A percentile compares a stretch with the other conserved stretches of the same genome.
phyloP scores from a whole-genome alignment of 92 coral and sea anemone species.

The Siderastrea radians region DNA sequence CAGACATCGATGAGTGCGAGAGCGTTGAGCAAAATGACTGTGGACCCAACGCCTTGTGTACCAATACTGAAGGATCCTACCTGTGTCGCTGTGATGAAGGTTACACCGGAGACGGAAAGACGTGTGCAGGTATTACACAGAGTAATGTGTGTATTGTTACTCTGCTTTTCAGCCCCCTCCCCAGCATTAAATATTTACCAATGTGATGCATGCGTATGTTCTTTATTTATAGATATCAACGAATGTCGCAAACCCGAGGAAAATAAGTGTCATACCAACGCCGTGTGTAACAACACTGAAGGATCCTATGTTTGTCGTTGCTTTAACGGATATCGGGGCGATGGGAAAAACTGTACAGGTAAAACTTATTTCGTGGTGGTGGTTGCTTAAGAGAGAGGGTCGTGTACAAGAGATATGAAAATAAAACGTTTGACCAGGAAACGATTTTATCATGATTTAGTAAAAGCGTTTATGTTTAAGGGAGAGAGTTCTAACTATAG shows the following conservation, averaged over 20 bases:
- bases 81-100: background rate
- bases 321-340: constrained; percentile 14
- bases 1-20: background rate
- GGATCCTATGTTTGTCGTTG: constrained; percentile 39
- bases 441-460: too few species aligned
- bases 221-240: background rate
- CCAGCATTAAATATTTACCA: background rate
- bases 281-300: constrained; percentile 25
- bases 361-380: background rate
- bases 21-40: background rate
- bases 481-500: too few species aligned
- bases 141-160: background rate
- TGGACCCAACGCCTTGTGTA: constrained; percentile 9
- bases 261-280: constrained; percentile 35
- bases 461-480: too few species aligned
- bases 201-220: background rate
- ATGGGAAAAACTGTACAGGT: constrained; percentile 41
- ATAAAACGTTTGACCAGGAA: too few species aligned
- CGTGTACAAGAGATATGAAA: too few species aligned
- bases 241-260: constrained; percentile 12
- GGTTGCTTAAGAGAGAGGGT: too few species aligned
- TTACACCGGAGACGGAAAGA: constrained; percentile 16
- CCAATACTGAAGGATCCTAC: constrained; percentile 19
- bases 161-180: too few species aligned
- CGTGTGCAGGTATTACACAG: constrained; percentile 7